These are phyloP conservation scores for Sebastes trivittatus DNA, from an alignment of 2,797 vertebrate genomes.

Conservation along the genomic window DNA sequence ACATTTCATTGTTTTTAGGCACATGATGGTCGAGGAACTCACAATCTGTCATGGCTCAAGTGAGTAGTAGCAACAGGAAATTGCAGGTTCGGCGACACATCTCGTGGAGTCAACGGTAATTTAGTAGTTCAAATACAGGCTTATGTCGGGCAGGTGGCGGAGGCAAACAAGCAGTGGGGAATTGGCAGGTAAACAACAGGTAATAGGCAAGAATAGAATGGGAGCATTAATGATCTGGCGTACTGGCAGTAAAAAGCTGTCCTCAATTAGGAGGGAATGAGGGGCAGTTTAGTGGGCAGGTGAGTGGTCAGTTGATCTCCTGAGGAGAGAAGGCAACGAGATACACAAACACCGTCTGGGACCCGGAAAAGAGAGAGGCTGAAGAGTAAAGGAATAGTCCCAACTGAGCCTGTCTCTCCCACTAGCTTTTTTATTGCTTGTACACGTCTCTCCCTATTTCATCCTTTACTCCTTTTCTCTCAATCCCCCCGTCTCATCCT, in stretches of 20 bases:
- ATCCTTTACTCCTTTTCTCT: slow-evolving; percentile 25
- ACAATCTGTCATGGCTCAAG: background rate
- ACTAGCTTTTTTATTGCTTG: slow-evolving; percentile 35
- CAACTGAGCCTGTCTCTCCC: slow-evolving; percentile 22
- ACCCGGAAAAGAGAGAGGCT: background rate
- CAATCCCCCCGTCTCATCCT: slow-evolving; percentile 30
- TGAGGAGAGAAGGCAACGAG: slow-evolving; percentile 11
- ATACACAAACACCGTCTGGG: background rate
- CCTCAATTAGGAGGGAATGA: slow-evolving; percentile 56
- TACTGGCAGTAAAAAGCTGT: slow-evolving; percentile 45
- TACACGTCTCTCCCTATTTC: slow-evolving; percentile 30
- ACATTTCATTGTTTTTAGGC: background rate
- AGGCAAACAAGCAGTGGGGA: slow-evolving; percentile 32
- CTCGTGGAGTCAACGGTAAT: slow-evolving; percentile 14
- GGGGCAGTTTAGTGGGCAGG: slow-evolving; percentile 36
- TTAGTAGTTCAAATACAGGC: slow-evolving; percentile 21
- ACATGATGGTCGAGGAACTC: background rate
- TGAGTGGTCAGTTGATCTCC: slow-evolving; percentile 43
- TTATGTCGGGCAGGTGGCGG: slow-evolving; percentile 38
- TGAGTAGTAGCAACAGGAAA: slow-evolving; percentile 7
- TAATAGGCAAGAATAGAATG: slow-evolving; percentile 36
- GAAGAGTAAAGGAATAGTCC: slow-evolving; percentile 6
- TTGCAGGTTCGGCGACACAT: background rate
- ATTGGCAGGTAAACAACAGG: slow-evolving; percentile 55
- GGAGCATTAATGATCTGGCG: slow-evolving; percentile 25